phyloP scores from a whole-genome alignment of 2,113 vertebrate species.

The Acanthochromis polyacanthus region DNA sequence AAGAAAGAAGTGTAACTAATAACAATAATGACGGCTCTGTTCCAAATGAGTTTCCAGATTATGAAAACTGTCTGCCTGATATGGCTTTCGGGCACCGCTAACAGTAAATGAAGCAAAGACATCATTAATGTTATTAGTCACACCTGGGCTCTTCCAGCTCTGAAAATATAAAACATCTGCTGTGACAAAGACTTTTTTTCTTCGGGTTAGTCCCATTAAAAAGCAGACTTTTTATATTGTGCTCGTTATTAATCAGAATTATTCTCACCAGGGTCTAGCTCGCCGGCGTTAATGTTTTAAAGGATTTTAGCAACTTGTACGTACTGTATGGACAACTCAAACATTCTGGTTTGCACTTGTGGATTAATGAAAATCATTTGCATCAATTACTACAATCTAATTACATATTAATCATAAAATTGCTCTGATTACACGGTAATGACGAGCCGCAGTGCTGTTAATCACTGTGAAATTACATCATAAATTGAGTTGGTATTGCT shows the following conservation, averaged over 20 bases:
- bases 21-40: slow-evolving; percentile 26
- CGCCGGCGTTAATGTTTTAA: too few relatives aligned
- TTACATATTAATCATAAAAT: slow-evolving; percentile 66
- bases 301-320: slow-evolving; percentile 3
- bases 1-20: slow-evolving; percentile 17
- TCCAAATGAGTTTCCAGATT: not conserved
- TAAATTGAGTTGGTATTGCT: slow-evolving; percentile 43
- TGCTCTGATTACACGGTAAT: slow-evolving; percentile 63
- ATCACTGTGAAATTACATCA: slow-evolving; percentile 71
- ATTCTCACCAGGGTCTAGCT: too few relatives aligned
- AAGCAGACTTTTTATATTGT: not conserved
- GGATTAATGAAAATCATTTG: slow-evolving; percentile 56
- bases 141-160: not conserved
- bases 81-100: not conserved
- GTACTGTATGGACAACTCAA: slow-evolving; percentile 25
- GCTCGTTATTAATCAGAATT: not conserved
- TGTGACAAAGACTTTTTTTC: slow-evolving; percentile 14
- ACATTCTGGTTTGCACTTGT: slow-evolving; percentile 32
- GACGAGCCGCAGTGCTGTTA: slow-evolving; percentile 54
- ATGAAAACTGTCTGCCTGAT: slow-evolving; percentile 14
- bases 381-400: slow-evolving; percentile 63
- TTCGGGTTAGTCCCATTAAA: not conserved
- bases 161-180: not conserved
- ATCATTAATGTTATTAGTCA: slow-evolving; percentile 25
- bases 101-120: slow-evolving; percentile 18